Conservation (phyloP, 2,797 vertebrate species). For the Sebastolobus alascanus region DNA sequence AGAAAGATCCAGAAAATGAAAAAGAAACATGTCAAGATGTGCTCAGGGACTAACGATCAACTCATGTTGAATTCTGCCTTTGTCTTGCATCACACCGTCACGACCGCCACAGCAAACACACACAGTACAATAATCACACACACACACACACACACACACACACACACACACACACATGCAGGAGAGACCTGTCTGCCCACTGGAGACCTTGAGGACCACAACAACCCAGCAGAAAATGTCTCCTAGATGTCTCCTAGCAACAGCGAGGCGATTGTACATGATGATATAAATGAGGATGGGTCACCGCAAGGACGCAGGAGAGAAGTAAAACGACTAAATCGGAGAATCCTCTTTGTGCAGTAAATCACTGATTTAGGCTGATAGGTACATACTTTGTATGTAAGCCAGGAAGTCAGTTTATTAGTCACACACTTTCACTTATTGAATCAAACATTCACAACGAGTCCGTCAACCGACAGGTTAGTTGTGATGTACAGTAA, state of each 20-base stretch:
- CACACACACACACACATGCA: constrained; percentile 44
- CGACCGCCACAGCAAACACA: constrained; percentile 40
- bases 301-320: constrained; percentile 52
- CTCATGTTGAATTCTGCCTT: constrained; percentile 42
- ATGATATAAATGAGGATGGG: constrained; percentile 66
- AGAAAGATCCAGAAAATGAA: neutral
- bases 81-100: constrained; percentile 43
- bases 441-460: neutral
- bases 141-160: constrained; percentile 51
- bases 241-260: constrained; percentile 76
- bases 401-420: neutral
- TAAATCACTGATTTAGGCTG: constrained; percentile 26
- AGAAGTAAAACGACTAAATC: constrained; percentile 9
- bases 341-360: constrained; percentile 17
- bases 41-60: constrained; percentile 22
- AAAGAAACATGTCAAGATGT: constrained; percentile 25
- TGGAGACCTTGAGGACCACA: constrained; percentile 66
- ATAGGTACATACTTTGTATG: neutral
- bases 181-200: constrained; percentile 56
- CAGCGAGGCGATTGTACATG: constrained; percentile 64
- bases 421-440: constrained; percentile 1
- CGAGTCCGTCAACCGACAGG: neutral
- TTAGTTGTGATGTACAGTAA: neutral
- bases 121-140: constrained; percentile 49
- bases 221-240: constrained; percentile 46